Conservation (phyloP, 2,113 vertebrate genomes). For the Gopherus flavomarginatus region DNA sequence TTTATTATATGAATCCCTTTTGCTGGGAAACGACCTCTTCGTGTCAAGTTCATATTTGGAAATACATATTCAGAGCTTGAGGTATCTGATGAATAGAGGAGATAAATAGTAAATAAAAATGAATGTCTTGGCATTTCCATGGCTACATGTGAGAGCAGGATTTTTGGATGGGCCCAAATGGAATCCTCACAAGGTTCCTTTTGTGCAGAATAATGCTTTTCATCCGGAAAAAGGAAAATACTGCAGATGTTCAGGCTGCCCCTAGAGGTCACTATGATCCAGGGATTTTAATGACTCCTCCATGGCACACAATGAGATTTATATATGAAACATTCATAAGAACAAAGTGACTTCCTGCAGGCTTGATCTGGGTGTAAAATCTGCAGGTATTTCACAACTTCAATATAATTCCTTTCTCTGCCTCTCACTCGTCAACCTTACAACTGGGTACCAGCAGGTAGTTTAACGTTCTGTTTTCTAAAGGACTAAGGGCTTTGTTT, state of each 20-base stretch:
- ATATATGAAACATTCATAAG: neutral
- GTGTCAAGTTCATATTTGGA: neutral
- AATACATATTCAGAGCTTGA: neutral
- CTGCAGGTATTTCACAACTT: neutral
- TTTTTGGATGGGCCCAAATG: neutral
- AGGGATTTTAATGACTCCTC: slow-evolving; percentile 47
- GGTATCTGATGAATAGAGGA: neutral
- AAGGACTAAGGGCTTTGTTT: neutral
- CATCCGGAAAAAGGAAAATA: accelerated
- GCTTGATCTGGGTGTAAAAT: neutral
- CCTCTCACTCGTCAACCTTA: neutral
- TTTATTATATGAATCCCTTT: neutral
- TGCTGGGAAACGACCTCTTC: neutral
- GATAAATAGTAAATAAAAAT: slow-evolving; percentile 63
- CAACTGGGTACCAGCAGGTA: neutral
- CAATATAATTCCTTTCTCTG: neutral
- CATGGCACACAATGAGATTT: accelerated
- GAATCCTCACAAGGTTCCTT: neutral
- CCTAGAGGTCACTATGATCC: slow-evolving; percentile 79
- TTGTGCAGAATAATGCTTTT: neutral
- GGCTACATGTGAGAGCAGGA: slow-evolving; percentile 6
- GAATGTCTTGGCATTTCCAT: slow-evolving; percentile 60
- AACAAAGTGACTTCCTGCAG: accelerated
- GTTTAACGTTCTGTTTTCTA: neutral
- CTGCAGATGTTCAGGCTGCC: slow-evolving; percentile 61